Evolutionary conservation across 2,797 vertebrate genomes (phyloP), one percentile per base, ranked within the genome.

Genomic region (Acanthis flammea): DNA sequence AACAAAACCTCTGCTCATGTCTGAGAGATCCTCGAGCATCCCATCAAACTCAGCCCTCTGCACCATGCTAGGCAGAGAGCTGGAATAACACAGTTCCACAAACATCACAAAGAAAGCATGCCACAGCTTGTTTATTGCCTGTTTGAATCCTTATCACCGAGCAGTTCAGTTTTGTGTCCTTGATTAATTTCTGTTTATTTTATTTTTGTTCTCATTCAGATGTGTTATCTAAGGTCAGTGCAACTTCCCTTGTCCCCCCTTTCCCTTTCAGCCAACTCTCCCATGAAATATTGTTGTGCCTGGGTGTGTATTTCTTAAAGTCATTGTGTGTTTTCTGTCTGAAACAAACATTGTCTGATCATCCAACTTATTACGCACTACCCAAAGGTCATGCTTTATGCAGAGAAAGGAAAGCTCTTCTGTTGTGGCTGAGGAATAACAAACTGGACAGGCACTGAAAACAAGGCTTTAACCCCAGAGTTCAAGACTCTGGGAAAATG

Each of bases 171-270:
- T 84, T 88, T 37, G 81, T 86, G 83, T 86, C 73, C 84, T 95
- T 95, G 88, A 95, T 94, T 94, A 87, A 94, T 96, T 89, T 92
- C 50, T 96, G 83, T 94, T 91, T 97, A 77, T 90, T 94, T 88
- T 75, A 58, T 95, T 96, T 94, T 96, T 90, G 83, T 96, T 96
- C 93, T 65, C 35, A 88, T 75, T 90, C 79, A 90, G 78, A 88
- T 94, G 80, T 89, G 93, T 96, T 96, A 97, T 97, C 95, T 95
- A 78, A 88, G 92, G 95, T 94, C 87, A 92, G 35, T 12, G 79
- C 54, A 92, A 95, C 92, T 96, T 96, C 94, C 94, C 73, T 41
- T 85, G 73, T 57, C 23, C 81, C 66, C 45, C 68, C 31, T 86
- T 93, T 85, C 89, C 55, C 90, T 91, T 93, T 27, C 66, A 81